Evolutionary conservation across 2,113 vertebrate species (phyloP).

Genomic region (Bothrops jararaca): DNA sequence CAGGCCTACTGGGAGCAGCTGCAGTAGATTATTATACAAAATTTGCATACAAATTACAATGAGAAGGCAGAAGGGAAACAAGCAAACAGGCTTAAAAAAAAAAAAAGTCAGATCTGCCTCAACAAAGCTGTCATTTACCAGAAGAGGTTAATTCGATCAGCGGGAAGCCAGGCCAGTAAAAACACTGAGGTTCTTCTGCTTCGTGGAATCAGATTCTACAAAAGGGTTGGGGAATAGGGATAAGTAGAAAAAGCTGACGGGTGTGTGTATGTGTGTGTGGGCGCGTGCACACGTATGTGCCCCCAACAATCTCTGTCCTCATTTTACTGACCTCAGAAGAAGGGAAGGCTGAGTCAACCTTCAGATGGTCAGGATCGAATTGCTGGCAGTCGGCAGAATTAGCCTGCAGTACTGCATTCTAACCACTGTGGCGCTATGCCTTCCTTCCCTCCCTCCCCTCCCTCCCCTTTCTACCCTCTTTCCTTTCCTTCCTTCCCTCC

Average conservation of each 20-base stretch:
- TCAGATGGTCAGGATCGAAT: too few relatives aligned
- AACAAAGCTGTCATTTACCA: neutral
- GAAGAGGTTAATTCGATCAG: neutral
- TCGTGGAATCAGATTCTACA: neutral
- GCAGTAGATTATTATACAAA: neutral
- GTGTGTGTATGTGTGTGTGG: neutral
- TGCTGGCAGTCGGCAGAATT: too few relatives aligned
- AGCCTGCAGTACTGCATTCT: too few relatives aligned
- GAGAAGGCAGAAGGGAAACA: neutral
- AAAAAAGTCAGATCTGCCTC: neutral
- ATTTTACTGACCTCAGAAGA: too few relatives aligned
- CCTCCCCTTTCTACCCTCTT: too few relatives aligned
- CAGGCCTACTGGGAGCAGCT: neutral
- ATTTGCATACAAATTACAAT: neutral
- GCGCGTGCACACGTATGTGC: rapidly evolving
- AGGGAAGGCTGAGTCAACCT: too few relatives aligned
- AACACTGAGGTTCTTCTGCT: neutral
- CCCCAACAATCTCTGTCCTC: too few relatives aligned
- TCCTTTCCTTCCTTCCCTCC: too few relatives aligned
- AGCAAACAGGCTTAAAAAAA: neutral
- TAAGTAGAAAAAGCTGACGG: neutral
- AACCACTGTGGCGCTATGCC: too few relatives aligned
- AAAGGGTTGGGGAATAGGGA: neutral
- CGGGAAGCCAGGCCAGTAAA: neutral
- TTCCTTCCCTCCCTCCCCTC: too few relatives aligned